Percentiles rank a stretch among this genome's conserved stretches.
Conservation (phyloP, 2,888 invertebrate species). For the Lapara coniferarum region DNA sequence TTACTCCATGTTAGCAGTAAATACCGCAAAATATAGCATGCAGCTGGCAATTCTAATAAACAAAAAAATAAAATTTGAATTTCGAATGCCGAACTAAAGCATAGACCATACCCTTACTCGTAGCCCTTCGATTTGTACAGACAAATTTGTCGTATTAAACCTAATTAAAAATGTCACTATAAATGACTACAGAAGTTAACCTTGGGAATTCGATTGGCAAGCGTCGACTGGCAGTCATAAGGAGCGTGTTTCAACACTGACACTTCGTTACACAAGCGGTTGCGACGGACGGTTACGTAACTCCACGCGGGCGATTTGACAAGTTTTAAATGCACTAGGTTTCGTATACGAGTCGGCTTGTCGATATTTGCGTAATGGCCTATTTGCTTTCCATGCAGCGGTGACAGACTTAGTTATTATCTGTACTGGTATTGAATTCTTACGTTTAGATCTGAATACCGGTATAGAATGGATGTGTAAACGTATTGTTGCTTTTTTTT, state of each 20-base stretch:
- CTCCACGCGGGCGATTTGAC: conserved; percentile 22
- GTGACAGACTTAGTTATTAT: not conserved
- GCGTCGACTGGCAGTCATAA: conserved; percentile 18
- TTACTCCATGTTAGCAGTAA: too few species aligned
- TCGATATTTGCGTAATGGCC: conserved; percentile 14
- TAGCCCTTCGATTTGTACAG: not conserved
- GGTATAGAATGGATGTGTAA: too few species aligned
- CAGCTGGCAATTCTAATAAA: too few species aligned
- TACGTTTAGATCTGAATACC: too few species aligned
- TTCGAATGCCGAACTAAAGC: not conserved
- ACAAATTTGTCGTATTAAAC: not conserved
- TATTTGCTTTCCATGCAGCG: conserved; percentile 20
- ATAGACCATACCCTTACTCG: not conserved
- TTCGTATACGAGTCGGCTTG: conserved; percentile 11
- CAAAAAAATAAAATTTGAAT: too few species aligned
- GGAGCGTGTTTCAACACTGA: conserved; percentile 19
- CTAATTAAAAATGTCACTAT: conserved; percentile 19
- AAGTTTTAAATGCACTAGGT: conserved; percentile 24
- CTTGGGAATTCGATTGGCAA: conserved; percentile 24
- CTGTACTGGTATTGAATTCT: not conserved
- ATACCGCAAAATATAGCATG: too few species aligned
- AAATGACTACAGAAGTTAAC: conserved; percentile 13
- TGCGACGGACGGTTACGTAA: conserved; percentile 19
- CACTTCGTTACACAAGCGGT: conserved; percentile 19
- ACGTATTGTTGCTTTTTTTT: too few species aligned